phyloP scores from a whole-genome alignment of 1,140 invertebrate species.

The Neuroterus valhalla region DNA sequence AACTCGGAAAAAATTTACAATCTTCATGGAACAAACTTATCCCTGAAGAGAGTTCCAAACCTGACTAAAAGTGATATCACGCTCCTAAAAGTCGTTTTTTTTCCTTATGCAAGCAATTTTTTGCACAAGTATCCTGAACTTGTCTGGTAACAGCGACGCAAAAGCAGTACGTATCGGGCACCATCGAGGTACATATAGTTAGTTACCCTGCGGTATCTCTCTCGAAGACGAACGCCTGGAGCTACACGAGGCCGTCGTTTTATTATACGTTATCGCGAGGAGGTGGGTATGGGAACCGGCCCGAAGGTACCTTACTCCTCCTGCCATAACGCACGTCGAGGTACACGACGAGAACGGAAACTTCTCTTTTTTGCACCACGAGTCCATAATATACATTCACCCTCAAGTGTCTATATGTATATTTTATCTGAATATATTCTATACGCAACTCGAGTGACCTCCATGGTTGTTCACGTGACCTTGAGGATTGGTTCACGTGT shows the following conservation, averaged over 20 bases:
- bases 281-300: slow-evolving; percentile 72
- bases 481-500: slow-evolving; percentile 9
- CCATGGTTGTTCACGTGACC: neutral
- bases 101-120: slow-evolving; percentile 7
- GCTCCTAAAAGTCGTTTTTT: neutral
- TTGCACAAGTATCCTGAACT: neutral
- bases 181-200: slow-evolving; percentile 50
- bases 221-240: slow-evolving; percentile 53
- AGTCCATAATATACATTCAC: slow-evolving; percentile 27
- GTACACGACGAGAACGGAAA: slow-evolving; percentile 53
- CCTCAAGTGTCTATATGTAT: neutral
- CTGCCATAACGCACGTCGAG: slow-evolving; percentile 65
- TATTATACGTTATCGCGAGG: slow-evolving; percentile 58
- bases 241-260: slow-evolving; percentile 53
- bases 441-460: neutral
- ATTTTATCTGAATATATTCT: slow-evolving; percentile 7
- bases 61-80: slow-evolving; percentile 12
- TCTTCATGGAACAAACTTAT: neutral
- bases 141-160: slow-evolving; percentile 10
- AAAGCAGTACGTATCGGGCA: slow-evolving; percentile 47
- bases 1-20: slow-evolving; percentile 2
- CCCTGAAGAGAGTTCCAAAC: slow-evolving; percentile 10
- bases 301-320: slow-evolving; percentile 58
- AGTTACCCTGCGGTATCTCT: slow-evolving; percentile 56
- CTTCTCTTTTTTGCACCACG: slow-evolving; percentile 44